Evolutionary conservation across 2,797 vertebrate genomes (phyloP), one percentile per base, ranked within the genome.

Genomic region (Catharus ustulatus): DNA sequence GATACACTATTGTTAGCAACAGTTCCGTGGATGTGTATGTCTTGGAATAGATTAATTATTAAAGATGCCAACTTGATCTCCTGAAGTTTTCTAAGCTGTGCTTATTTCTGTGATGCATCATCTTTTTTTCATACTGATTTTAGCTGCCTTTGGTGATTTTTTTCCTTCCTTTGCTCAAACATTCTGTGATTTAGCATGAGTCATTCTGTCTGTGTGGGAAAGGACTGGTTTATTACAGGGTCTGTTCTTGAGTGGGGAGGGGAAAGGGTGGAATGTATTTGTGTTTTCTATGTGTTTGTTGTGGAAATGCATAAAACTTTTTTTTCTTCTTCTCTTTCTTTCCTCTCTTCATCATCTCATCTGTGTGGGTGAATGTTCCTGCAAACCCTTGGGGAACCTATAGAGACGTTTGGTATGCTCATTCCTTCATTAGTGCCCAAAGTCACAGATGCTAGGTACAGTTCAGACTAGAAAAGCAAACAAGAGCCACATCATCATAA

Each of bases 361-460:
- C 98, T 98, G 96, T 98, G 97, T 98, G 98, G 98, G 98, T 98
- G 97, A 98, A 98, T 98, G 98, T 98, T 98, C 98, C 98, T 98
- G 98, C 98, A 98, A 99, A 98, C 95, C 98, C 97, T 98, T 98
- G 98, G 97, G 98, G 98, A 98, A 98, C 94, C 98, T 98, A 97
- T 98, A 99, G 98, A 99, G 98, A 98, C 98, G 95, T 99, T 99
- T 98, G 98, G 98, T 99, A 99, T 97, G 98, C 98, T 98, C 95
- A 98, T 98, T 98, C 97, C 97, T 98, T 98, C 97, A 97, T 97
- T 98, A 97, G 98, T 95, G 87, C 98, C 98, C 98, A 96, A 96
- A 98, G 98, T 99, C 98, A 98, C 96, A 98, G 98, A 98, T 82
- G 59, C 69, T 95, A 92, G 72, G 58, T 90, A 84, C 66, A 59